Percentiles rank a stretch among this genome's conserved stretches.
Conservation (phyloP, 2,113 vertebrate genomes). For the Cynopterus brachyotis region DNA sequence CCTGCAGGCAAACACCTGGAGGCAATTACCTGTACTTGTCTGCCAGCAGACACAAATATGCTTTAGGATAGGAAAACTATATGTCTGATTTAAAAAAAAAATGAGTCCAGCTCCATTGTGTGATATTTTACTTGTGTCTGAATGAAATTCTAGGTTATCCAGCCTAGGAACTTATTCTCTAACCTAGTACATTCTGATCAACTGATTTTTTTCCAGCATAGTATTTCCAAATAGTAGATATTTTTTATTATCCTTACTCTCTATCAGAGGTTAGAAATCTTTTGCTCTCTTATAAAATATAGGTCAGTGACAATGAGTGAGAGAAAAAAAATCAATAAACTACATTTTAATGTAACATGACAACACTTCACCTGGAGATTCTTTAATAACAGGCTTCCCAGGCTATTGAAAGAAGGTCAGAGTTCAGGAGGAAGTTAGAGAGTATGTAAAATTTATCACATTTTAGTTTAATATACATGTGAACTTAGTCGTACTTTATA, state of each 20-base stretch:
- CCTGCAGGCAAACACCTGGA: conserved; percentile 79
- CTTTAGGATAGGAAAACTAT: conserved; percentile 58
- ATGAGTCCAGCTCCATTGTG: conserved; percentile 39
- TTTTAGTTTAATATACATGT: neutral
- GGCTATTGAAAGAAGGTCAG: neutral
- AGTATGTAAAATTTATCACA: neutral
- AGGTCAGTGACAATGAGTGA: neutral
- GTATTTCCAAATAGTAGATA: neutral
- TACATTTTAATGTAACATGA: conserved; percentile 11
- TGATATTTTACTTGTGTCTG: conserved; percentile 44
- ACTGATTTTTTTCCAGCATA: neutral
- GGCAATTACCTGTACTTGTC: conserved; percentile 73
- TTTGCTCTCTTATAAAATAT: neutral
- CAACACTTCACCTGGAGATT: conserved; percentile 20
- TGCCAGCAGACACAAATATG: conserved; percentile 57
- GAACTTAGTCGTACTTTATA: neutral
- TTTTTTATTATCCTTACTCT: too few species aligned
- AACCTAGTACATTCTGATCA: neutral
- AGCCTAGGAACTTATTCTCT: conserved; percentile 21
- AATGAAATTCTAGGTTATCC: conserved; percentile 40
- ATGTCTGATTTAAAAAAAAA: conserved; percentile 42
- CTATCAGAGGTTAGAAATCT: too few species aligned
- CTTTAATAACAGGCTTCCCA: neutral
- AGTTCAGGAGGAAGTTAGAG: neutral
- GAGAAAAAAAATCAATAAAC: neutral